phyloP scores from a whole-genome alignment of 2,797 vertebrate species.

The Zenarchopterus dispar region DNA sequence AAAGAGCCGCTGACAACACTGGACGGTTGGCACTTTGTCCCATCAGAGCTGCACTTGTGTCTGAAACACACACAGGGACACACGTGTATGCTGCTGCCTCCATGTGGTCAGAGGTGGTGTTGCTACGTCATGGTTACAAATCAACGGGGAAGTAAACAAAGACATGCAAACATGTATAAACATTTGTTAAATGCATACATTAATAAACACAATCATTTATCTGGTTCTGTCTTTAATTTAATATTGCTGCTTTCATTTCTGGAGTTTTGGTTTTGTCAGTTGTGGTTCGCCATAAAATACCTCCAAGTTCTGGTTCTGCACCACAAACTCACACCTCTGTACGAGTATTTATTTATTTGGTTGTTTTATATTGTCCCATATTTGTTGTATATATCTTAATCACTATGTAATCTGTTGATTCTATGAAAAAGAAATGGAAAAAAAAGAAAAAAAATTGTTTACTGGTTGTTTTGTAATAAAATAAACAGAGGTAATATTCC shows the following conservation, averaged over 20 bases:
- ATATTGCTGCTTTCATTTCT: not conserved
- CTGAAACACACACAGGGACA: no score
- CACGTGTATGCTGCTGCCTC: no score
- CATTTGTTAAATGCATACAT: no score
- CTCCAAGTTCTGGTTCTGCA: slow-evolving; percentile 18
- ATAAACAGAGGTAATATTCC: slow-evolving; percentile 42
- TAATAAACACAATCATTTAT: no score
- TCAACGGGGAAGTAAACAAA: no score
- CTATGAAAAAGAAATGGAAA: slow-evolving; percentile 15
- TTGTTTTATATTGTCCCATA: slow-evolving; percentile 63
- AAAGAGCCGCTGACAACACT: no score
- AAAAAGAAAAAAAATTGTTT: slow-evolving; percentile 28
- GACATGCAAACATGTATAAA: no score
- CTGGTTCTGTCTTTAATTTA: no score
- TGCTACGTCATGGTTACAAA: no score
- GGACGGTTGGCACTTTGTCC: no score
- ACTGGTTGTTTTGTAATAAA: slow-evolving; percentile 65
- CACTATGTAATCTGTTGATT: slow-evolving; percentile 49
- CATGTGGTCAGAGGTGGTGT: no score
- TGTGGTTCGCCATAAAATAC: not conserved
- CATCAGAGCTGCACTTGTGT: no score
- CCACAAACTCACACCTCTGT: slow-evolving; percentile 26
- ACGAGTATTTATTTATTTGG: slow-evolving; percentile 75
- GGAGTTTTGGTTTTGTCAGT: not conserved
- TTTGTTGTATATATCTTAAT: slow-evolving; percentile 67